A percentile compares a stretch with the other conserved stretches of the same genome.
These are phyloP conservation scores for Agrilus cyanescens DNA, from an alignment of 2,888 invertebrate species.

Conservation along the genomic window DNA sequence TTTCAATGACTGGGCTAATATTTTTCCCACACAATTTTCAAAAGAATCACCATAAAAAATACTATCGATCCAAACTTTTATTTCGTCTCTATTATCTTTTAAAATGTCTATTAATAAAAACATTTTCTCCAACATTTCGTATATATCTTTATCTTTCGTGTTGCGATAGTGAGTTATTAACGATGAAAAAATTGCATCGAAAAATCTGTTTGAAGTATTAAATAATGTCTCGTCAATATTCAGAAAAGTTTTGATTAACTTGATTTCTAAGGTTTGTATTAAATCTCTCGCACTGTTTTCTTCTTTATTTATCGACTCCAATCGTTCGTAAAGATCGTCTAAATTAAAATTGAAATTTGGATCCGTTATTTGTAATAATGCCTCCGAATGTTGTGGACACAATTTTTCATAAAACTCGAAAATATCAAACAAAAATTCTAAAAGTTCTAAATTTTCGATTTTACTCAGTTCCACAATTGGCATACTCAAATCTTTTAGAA, in stretches of 20 bases:
- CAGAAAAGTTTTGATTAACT: slow-evolving; percentile 34
- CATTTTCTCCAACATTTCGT: slow-evolving; percentile 37
- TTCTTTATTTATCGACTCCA: too few relatives aligned
- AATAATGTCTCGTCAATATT: slow-evolving; percentile 30
- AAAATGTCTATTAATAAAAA: slow-evolving; percentile 54
- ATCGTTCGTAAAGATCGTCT: slow-evolving; percentile 12
- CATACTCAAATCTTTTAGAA: slow-evolving; percentile 30
- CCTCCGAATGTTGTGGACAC: slow-evolving; percentile 41
- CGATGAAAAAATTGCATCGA: slow-evolving; percentile 19
- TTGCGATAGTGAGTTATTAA: slow-evolving; percentile 36
- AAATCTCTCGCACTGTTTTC: too few relatives aligned
- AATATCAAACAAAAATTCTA: slow-evolving; percentile 40
- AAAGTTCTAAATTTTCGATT: background rate
- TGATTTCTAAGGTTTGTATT: slow-evolving; percentile 26
- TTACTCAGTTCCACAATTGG: too few relatives aligned
- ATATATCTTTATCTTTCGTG: slow-evolving; percentile 25
- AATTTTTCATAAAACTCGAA: slow-evolving; percentile 42
- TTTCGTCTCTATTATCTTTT: slow-evolving; percentile 50
- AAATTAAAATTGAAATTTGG: slow-evolving; percentile 12
- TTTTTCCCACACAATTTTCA: slow-evolving; percentile 1
- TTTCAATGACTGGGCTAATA: background rate
- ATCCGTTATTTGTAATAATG: slow-evolving; percentile 9
- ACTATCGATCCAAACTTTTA: slow-evolving; percentile 24
- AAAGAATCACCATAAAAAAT: slow-evolving; percentile 5
- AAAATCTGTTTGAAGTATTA: slow-evolving; percentile 21